phyloP scores from a whole-genome alignment of 2,113 vertebrate genomes.

The Danionella cerebrum region DNA sequence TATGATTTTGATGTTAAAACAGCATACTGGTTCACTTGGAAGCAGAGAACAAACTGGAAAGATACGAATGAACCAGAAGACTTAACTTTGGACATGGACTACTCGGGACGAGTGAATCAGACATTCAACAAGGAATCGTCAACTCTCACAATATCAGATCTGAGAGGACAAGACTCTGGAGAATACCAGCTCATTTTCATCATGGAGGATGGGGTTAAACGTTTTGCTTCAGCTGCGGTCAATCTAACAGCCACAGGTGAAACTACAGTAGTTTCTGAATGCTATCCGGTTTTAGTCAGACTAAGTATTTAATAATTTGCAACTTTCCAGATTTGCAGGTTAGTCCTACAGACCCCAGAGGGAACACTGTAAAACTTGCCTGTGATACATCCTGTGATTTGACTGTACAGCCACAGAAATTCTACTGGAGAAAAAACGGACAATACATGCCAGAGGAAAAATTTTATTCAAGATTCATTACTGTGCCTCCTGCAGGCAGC shows the following conservation, averaged over 20 bases:
- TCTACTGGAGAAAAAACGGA: background rate
- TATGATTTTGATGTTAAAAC: background rate
- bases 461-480: background rate
- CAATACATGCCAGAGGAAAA: background rate
- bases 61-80: constrained; percentile 7
- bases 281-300: background rate
- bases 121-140: background rate
- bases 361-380: background rate
- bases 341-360: background rate
- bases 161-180: constrained; percentile 18
- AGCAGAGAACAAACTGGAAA: constrained; percentile 19
- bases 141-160: background rate
- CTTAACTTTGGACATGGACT: constrained; percentile 24
- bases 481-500: background rate
- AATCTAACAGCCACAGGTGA: constrained; percentile 22
- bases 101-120: constrained; percentile 6
- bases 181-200: constrained; percentile 22
- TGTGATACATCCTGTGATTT: constrained; percentile 10
- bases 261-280: background rate
- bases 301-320: background rate
- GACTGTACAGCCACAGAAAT: background rate
- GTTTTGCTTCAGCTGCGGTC: background rate
- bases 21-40: constrained; percentile 17
- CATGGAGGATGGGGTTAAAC: background rate
- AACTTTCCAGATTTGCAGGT: constrained; percentile 16